Percentiles rank a stretch among this genome's conserved stretches.
phyloP scores from a whole-genome alignment of 2,888 invertebrate species.

The Notodonta ziczac region DNA sequence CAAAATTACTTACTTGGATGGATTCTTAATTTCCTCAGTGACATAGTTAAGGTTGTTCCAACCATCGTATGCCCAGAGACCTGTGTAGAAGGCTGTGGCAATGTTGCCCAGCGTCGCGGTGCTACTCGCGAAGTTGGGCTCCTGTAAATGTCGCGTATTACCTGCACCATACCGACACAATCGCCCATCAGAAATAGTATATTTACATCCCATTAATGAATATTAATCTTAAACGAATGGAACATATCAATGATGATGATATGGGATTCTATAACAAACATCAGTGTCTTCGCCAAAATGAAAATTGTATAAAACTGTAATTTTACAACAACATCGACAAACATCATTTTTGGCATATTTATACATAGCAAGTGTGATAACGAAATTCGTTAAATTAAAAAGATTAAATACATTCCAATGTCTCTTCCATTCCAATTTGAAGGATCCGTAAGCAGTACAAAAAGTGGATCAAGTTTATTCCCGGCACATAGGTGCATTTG shows the following conservation, averaged over 20 bases:
- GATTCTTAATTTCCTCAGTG: conserved; percentile 99
- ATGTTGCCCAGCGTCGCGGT: conserved; percentile 91
- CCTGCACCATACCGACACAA: conserved; percentile 87
- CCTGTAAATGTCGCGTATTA: conserved; percentile 94
- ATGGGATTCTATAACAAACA: not conserved
- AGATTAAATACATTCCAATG: too few species aligned
- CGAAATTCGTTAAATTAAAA: too few species aligned
- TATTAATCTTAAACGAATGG: conserved; percentile 5
- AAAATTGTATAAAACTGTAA: too few species aligned
- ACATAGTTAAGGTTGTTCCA: conserved; percentile 99
- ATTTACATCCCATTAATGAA: conserved; percentile 60
- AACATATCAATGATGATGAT: not conserved
- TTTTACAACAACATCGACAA: too few species aligned
- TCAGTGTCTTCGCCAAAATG: too few species aligned
- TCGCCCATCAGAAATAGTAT: conserved; percentile 75
- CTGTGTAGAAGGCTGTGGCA: conserved; percentile 97
- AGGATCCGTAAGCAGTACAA: not conserved
- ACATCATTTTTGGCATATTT: too few species aligned
- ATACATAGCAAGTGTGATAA: too few species aligned
- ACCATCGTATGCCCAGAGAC: conserved; percentile 97
- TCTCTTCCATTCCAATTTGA: too few species aligned
- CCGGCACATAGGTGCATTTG: not conserved
- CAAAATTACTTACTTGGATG: conserved; percentile 88
- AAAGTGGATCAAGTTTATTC: not conserved
- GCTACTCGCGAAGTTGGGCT: conserved; percentile 89